Evolutionary conservation across 2,113 vertebrate species (phyloP).

Genomic region (Turnix velox): DNA sequence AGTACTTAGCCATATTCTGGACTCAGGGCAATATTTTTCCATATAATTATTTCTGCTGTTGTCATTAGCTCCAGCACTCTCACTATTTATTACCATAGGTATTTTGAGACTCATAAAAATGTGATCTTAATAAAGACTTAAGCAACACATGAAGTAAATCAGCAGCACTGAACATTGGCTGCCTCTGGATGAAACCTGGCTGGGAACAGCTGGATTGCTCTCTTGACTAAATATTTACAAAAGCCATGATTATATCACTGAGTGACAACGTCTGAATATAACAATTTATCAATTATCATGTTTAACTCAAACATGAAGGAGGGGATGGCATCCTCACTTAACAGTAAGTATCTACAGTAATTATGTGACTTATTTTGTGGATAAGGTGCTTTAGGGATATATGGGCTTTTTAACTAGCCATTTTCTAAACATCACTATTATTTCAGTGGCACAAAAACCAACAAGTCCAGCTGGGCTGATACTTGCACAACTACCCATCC

Average conservation of each 20-base stretch:
- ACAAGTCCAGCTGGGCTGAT: background rate
- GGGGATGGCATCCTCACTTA: constrained; percentile 67
- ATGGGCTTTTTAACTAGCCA: constrained; percentile 25
- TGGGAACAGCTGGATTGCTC: constrained; percentile 81
- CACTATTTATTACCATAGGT: constrained; percentile 76
- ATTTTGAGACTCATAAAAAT: constrained; percentile 79
- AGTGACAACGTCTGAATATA: constrained; percentile 74
- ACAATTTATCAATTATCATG: constrained; percentile 84
- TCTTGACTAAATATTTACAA: constrained; percentile 86
- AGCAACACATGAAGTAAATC: constrained; percentile 77
- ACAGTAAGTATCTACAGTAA: constrained; percentile 73
- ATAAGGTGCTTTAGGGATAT: constrained; percentile 59
- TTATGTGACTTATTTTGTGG: constrained; percentile 69
- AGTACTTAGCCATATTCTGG: constrained; percentile 37
- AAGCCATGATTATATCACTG: constrained; percentile 78
- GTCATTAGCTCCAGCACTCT: constrained; percentile 66
- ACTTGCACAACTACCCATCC: background rate
- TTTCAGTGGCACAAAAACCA: background rate
- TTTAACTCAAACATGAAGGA: constrained; percentile 74
- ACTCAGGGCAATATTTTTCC: constrained; percentile 56
- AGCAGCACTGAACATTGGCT: constrained; percentile 66
- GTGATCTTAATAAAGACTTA: constrained; percentile 72
- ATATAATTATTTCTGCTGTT: constrained; percentile 71
- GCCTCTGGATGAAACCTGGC: constrained; percentile 75
- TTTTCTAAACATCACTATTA: background rate